Evolutionary conservation across 2,888 invertebrate genomes (phyloP).

Genomic region (Dolomedes plantarius): DNA sequence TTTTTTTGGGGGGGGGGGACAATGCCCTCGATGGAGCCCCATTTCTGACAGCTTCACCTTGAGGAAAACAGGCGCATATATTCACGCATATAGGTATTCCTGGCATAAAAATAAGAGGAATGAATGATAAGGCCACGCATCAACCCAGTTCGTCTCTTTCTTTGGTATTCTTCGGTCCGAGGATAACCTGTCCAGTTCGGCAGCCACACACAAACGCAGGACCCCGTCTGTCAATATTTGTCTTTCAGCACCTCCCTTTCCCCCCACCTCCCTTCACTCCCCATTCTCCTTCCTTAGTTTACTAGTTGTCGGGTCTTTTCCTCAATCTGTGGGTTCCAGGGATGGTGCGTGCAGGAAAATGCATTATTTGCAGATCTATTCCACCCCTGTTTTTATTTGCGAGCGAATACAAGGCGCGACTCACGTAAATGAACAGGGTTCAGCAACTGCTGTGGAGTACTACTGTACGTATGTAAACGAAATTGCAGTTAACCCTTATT

Average conservation of each 20-base stretch:
- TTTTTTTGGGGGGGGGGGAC: too few relatives aligned
- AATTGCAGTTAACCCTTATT: too few relatives aligned
- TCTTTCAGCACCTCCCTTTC: neutral
- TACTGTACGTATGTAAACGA: too few relatives aligned
- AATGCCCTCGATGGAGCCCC: too few relatives aligned
- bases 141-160: neutral
- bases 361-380: neutral
- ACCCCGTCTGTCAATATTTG: constrained; percentile 16
- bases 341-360: neutral
- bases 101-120: neutral
- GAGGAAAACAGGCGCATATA: neutral
- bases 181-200: constrained; percentile 16
- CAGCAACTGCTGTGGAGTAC: too few relatives aligned
- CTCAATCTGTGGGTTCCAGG: constrained; percentile 10
- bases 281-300: neutral
- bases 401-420: too few relatives aligned
- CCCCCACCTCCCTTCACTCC: neutral
- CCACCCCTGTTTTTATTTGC: too few relatives aligned
- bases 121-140: neutral
- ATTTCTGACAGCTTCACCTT: neutral
- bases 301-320: neutral
- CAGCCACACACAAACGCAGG: constrained; percentile 10
- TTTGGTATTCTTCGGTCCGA: neutral
- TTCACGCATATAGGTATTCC: neutral
- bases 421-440: too few relatives aligned